Base-by-base conservation (phyloP, 2,797 vertebrate genomes). In the Periophthalmus magnuspinnatus region DNA sequence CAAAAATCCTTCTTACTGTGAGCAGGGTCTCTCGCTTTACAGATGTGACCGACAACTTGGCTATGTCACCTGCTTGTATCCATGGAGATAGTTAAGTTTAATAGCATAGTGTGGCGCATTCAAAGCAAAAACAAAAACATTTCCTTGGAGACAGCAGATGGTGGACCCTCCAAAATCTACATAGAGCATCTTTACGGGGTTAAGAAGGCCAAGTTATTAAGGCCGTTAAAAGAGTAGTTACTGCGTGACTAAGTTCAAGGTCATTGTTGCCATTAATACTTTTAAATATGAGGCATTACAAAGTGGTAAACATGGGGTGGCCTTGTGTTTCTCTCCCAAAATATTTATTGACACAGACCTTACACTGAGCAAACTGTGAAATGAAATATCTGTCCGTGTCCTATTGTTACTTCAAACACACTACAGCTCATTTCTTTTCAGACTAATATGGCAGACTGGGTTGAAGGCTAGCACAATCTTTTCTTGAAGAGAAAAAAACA, bases 281-380 rank as follows among this genome's bases (percentile, higher is more conserved):
- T 7, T 60, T 58, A 36, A 63, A 45, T 24, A 21, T 24, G 38
- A 47, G 11, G 5, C 61, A 24, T 61, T 2, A 19, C 34, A 5
- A 38, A 60, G 14, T 10, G 33, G 19, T 62, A 22, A 45, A 45
- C 41, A 45, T 13, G 61, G 5, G 21, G 7, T 61, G 59, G 61
- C 59, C 34, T 63, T 63, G 36, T 45, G 36, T 41, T 62, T 41
- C 34, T 22, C 60, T 45, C 11, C 38, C 61, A 47, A 62, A n/a
- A 38, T 45, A 45, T 45, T 63, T 63, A 22, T 11, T 16, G 6
- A 63, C 58, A 60, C n/a, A 7, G 38, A 6, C 5, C 13, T 63
- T 47, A 17, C 41, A 45, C 21, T 5, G 21, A 45, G 5, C 38
- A 16, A 47, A 61, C 34, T 5, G 19, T 59, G 34, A 61, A 45